phyloP scores from a whole-genome alignment of 2,113 vertebrate genomes.

The Cyphomyrus discorhynchus region DNA sequence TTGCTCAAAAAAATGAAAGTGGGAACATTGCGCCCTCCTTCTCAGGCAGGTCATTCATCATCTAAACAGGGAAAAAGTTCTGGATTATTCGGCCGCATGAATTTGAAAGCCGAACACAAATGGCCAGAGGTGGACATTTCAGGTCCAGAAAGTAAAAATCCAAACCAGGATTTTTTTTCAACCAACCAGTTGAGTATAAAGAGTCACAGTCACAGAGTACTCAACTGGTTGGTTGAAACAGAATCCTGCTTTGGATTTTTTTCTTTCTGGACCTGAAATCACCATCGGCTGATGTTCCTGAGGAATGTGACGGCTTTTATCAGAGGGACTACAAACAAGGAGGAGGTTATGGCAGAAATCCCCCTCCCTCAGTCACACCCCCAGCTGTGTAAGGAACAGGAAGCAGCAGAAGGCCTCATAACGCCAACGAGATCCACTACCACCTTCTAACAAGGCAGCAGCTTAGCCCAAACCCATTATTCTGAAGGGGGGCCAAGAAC shows the following conservation, averaged over 20 bases:
- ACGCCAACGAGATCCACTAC: not conserved
- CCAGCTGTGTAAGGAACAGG: not conserved
- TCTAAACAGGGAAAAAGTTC: not conserved
- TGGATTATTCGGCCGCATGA: not conserved
- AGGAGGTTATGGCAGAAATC: not conserved
- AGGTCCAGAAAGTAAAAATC: too few relatives aligned
- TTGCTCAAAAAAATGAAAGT: not conserved
- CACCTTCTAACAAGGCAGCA: not conserved
- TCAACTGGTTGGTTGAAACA: too few relatives aligned
- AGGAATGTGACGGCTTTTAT: not conserved
- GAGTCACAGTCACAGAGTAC: too few relatives aligned
- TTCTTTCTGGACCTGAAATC: too few relatives aligned
- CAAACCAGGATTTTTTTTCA: too few relatives aligned
- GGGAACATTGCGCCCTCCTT: not conserved
- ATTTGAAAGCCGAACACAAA: not conserved
- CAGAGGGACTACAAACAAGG: not conserved
- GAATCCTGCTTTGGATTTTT: too few relatives aligned
- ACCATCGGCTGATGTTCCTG: not conserved
- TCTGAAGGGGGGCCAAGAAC: not conserved
- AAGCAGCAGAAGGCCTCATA: not conserved
- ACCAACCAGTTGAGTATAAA: too few relatives aligned
- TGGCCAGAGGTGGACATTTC: too few relatives aligned
- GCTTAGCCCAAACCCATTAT: not conserved
- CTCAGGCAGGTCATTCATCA: not conserved
- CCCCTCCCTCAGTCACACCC: not conserved